Base-by-base conservation (phyloP, 1,140 invertebrate genomes). In the Zaprionus vittiger region DNA sequence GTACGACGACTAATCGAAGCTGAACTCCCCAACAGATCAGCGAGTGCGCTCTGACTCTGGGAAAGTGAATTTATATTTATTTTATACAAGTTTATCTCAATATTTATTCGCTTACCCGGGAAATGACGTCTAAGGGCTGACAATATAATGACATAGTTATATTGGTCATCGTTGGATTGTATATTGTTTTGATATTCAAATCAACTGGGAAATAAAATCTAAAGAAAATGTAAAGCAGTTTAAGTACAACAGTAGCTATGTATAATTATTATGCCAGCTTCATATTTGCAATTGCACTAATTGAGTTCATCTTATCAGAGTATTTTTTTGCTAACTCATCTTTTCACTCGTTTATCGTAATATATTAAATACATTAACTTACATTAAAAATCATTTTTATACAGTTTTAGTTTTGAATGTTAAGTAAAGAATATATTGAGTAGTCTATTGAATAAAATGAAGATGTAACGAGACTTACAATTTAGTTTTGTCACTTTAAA, bases 1-100 rank as follows among this genome's bases (percentile, higher is more conserved):
- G 54, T 83, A 71, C 77, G 62, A 71, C 66, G 61, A 87, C 83
- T 86, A 66, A 41, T 44, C 38, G 54, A 41, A 64, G 41, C 67
- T 63, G 47, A 77, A 67, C 69, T 77, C 47, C 1, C 70, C 70
- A 24, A 41, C 28, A 34, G 17, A 63, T 55, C 14, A 2, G 55
- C 28, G 4, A 24, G 47, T 20, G 47, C 47, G 12, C 47, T 11
- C 47, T 47, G 17, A 2, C 47, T 11, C 47, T 17, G 17, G 11
- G 4, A 52, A 24, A 22, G 20, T 14, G 11, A 1, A 20, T 17
- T 1, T 11, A 22, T 11, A 12, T 66, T 24, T 41, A 55, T 66
- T 37, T 56, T 52, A 49, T 20, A 49, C 11, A 11, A 11, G 17
- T 22, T 4, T 11, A 7, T 24, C 31, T 34, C 31, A 34, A 34